A percentile compares a stretch with the other conserved stretches of the same genome.
Evolutionary conservation across 2,888 invertebrate species (phyloP).

Genomic region (Dilophus febrilis): DNA sequence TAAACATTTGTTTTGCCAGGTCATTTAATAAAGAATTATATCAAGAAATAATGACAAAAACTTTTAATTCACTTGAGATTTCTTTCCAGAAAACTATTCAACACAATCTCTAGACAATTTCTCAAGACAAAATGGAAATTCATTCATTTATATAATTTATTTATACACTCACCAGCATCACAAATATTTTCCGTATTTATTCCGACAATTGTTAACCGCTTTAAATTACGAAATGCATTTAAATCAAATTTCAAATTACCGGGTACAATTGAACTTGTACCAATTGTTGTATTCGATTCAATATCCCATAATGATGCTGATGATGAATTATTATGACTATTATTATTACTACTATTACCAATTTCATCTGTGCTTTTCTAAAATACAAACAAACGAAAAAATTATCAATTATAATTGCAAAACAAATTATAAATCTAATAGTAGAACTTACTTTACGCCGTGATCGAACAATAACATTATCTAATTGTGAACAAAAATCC

Average conservation of each 20-base stretch:
- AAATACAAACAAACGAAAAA: background rate
- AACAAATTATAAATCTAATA: background rate
- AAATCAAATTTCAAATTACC: conserved; percentile 67
- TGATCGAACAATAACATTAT: conserved; percentile 19
- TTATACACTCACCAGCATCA: conserved; percentile 35
- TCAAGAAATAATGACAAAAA: too few species aligned
- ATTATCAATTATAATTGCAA: too few species aligned
- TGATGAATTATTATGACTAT: too few species aligned
- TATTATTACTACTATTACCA: too few species aligned
- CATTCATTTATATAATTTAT: too few species aligned
- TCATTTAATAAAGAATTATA: too few species aligned
- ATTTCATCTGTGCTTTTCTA: background rate
- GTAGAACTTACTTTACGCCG: conserved; percentile 1
- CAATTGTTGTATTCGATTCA: conserved; percentile 33
- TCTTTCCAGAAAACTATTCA: too few species aligned
- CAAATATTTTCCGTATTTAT: conserved; percentile 52
- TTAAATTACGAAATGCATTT: conserved; percentile 64
- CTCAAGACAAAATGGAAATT: too few species aligned
- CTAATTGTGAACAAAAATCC: conserved; percentile 69
- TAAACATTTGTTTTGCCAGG: too few species aligned
- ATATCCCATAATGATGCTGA: background rate
- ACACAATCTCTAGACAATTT: too few species aligned
- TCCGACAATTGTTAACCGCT: conserved; percentile 48
- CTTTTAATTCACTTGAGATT: too few species aligned
- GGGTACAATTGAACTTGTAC: conserved; percentile 70